Conservation (phyloP, 2,113 vertebrate genomes). For the Corythornis cristatus region DNA sequence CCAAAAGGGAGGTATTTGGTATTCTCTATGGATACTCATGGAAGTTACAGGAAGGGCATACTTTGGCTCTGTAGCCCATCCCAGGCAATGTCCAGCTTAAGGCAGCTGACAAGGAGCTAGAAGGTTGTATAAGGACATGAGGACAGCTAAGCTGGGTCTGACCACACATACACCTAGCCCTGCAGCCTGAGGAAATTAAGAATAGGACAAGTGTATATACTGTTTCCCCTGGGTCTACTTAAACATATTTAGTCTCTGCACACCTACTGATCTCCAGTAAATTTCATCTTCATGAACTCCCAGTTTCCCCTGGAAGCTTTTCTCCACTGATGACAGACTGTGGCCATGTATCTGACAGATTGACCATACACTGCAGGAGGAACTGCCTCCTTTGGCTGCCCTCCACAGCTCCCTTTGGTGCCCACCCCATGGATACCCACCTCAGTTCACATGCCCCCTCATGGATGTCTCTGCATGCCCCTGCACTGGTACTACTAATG, state of each 20-base stretch:
- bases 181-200: background rate
- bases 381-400: background rate
- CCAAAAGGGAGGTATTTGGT: background rate
- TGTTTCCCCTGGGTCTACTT: background rate
- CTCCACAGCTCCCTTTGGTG: background rate
- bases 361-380: rapidly evolving
- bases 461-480: background rate
- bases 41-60: background rate
- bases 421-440: background rate
- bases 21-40: background rate
- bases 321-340: background rate
- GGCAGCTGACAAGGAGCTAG: background rate
- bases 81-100: background rate
- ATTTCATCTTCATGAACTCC: background rate
- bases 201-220: background rate
- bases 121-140: background rate
- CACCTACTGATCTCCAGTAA: background rate
- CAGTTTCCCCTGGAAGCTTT: background rate
- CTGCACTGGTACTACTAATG: background rate
- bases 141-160: background rate
- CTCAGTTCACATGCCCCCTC: background rate
- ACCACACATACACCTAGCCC: background rate
- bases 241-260: background rate
- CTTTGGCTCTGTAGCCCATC: background rate
- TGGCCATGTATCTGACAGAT: background rate